Evolutionary conservation across 2,113 vertebrate species (phyloP), one percentile per base, ranked within the genome.

Genomic region (Toxotes jaculatrix): DNA sequence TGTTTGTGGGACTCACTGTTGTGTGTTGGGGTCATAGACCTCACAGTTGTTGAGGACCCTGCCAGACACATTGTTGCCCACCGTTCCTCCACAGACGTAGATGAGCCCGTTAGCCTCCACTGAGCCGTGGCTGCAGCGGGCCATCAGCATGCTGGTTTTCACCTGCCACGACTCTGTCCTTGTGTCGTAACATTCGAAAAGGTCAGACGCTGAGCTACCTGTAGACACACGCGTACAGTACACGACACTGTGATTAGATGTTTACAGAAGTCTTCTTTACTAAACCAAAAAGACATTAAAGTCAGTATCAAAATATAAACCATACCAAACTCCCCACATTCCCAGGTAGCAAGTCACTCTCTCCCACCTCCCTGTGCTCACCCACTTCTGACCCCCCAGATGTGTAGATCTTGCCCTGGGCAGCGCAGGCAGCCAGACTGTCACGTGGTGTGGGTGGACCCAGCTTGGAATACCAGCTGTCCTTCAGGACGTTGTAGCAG

Each of bases 401-500:
- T 56, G 98, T 99, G 87, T 99, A 99, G 94, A 99, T 99, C 93
- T 99, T 99, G 89, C 97, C 97, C 93, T 98, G 96, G 34, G 96
- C 96, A 59, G 98, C 97, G 79, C 97, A 99, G 77, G 98, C 98
- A 77, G 98, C 97, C 87, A 99, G 95, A 92, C 98, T 99, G 94
- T 99, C 98, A 45, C 98, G 95, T 82, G 97, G 97, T 40, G 97
- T 98, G 19, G 97, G 97, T 51, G 98, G 98, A 21, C 98, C 98
- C 87, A 99, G 95, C 93, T 98, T 99, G 89, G 98, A 99, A 92
- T 99, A 99, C 98, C 98, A 99, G 95, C 97, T 98, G 92, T 99
- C 98, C 92, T 99, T 99, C 82, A 98, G 96, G 64, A 99, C 98
- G 63, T 99, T 99, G 93, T 99, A 99, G 92, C 98, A 99, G 93